phyloP scores from a whole-genome alignment of 2,888 invertebrate species.

The Caprella mutica region DNA sequence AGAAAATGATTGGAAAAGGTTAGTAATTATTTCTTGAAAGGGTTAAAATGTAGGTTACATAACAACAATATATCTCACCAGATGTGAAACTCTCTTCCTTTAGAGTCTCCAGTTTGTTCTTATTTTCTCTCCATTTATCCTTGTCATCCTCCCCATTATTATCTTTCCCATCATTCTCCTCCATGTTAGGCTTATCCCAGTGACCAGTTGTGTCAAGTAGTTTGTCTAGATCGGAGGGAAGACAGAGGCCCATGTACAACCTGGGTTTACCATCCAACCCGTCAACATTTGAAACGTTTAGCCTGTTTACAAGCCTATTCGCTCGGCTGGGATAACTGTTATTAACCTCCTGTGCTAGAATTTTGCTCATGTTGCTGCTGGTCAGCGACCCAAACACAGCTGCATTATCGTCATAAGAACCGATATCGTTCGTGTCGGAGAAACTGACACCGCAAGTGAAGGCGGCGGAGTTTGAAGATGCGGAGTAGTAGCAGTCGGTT shows the following conservation, averaged over 20 bases:
- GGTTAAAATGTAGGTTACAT: not conserved
- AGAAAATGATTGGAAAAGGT: not conserved
- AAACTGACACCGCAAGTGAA: too few species aligned
- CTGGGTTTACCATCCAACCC: too few species aligned
- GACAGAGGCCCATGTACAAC: constrained; percentile 29
- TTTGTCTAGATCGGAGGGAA: constrained; percentile 25
- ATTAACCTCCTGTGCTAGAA: too few species aligned
- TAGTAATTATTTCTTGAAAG: not conserved
- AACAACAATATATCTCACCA: not conserved
- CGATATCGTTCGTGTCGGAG: too few species aligned
- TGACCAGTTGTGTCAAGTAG: constrained; percentile 13
- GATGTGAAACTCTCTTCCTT: constrained; percentile 6
- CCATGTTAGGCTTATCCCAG: constrained; percentile 2
- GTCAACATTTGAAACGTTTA: too few species aligned
- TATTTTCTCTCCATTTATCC: constrained; percentile 17
- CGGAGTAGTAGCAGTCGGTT: too few species aligned
- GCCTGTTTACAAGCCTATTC: too few species aligned
- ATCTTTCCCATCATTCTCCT: not conserved
- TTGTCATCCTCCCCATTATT: not conserved
- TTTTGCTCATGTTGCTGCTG: too few species aligned
- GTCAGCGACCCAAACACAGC: too few species aligned
- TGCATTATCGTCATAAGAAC: too few species aligned
- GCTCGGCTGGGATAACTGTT: too few species aligned
- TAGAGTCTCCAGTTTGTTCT: constrained; percentile 3
- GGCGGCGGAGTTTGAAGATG: too few species aligned